Conservation (phyloP, 2,797 vertebrate genomes). For the Gallirallus australis region DNA sequence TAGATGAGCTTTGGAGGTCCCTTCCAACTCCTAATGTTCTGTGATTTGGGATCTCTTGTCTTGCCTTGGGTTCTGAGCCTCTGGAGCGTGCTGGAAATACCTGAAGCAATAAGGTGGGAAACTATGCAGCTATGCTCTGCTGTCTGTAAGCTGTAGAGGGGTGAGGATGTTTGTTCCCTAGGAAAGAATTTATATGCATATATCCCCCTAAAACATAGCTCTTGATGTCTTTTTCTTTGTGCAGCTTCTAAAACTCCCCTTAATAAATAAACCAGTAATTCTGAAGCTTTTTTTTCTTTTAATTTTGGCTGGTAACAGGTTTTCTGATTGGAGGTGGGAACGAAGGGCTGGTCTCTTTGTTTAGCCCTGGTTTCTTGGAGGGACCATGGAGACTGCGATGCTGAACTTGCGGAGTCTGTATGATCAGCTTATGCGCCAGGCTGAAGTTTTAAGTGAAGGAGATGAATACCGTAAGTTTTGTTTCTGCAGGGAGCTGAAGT, state of each 20-base stretch:
- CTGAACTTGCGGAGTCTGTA: slow-evolving; percentile 84
- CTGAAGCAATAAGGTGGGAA: background rate
- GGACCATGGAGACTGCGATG: slow-evolving; percentile 86
- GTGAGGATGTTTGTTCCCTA: background rate
- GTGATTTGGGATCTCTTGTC: background rate
- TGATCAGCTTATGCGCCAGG: slow-evolving; percentile 86
- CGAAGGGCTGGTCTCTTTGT: background rate
- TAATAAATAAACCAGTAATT: background rate
- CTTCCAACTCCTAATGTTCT: too few relatives aligned
- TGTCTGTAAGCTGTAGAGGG: background rate
- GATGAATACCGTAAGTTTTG: slow-evolving; percentile 90
- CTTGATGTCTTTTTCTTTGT: background rate
- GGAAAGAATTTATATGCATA: background rate
- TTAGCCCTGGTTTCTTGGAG: slow-evolving; percentile 69
- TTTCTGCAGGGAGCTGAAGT: background rate
- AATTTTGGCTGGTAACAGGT: background rate
- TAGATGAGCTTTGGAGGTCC: too few relatives aligned
- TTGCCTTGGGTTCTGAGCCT: background rate
- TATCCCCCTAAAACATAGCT: background rate
- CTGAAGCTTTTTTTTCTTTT: background rate
- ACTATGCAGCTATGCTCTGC: background rate
- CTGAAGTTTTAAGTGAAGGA: slow-evolving; percentile 89
- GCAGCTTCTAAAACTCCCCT: background rate
- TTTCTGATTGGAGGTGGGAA: background rate
- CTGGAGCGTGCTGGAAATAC: background rate